Evolutionary conservation across 2,113 vertebrate genomes (phyloP).

Genomic region (Thymallus thymallus): DNA sequence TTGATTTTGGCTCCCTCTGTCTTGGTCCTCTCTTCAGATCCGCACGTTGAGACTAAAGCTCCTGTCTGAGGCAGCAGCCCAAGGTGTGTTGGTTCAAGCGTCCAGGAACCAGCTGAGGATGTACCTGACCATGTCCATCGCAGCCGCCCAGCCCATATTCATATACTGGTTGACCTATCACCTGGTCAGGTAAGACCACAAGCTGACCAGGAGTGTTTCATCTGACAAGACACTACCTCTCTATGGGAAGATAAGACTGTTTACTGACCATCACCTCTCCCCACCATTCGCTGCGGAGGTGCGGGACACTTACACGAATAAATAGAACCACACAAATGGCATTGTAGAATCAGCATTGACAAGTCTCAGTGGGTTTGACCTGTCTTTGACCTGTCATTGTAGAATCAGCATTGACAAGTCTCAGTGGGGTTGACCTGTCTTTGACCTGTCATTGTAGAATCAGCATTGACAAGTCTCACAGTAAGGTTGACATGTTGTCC

Average conservation of each 20-base stretch:
- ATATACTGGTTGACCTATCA: constrained; percentile 97
- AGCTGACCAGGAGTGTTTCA: constrained; percentile 23
- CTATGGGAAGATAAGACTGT: constrained; percentile 1
- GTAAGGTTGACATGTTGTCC: constrained; percentile 40
- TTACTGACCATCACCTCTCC: neutral
- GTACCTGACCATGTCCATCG: constrained; percentile 91
- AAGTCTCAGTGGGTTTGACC: too few relatives aligned
- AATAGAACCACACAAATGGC: constrained; percentile 16
- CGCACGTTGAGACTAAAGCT: constrained; percentile 83
- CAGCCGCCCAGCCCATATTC: constrained; percentile 84
- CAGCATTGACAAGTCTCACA: constrained; percentile 27
- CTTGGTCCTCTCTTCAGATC: constrained; percentile 41
- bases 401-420: too few relatives aligned
- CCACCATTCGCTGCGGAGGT: neutral
- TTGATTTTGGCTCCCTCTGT: neutral
- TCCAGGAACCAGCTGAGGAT: constrained; percentile 88
- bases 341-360: constrained; percentile 5
- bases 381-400: too few relatives aligned
- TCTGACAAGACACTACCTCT: constrained; percentile 3
- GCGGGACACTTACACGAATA: constrained; percentile 19
- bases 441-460: too few relatives aligned
- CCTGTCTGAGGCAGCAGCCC: constrained; percentile 81
- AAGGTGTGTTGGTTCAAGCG: constrained; percentile 80
- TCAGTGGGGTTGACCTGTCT: neutral
- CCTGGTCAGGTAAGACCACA: constrained; percentile 78